Evolutionary conservation across 2,888 invertebrate species (phyloP), one percentile per base, ranked within the genome.

Genomic region (Lithosia quadra): DNA sequence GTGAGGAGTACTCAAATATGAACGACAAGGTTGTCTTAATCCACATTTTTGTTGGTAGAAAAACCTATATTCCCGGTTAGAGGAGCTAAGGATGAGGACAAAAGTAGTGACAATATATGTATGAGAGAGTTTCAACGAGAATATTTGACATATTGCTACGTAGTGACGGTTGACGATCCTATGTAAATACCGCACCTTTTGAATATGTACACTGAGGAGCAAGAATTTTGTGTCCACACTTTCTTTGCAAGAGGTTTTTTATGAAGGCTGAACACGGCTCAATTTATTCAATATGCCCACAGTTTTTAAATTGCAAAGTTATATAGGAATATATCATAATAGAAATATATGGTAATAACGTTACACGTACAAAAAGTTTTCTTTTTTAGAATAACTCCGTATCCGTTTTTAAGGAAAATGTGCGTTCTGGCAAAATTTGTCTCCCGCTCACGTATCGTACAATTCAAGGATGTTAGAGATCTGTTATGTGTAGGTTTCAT

Each of bases 391-490:
- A 86, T n/a, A 85, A 86, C 86, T 86, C 83, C 75, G 80, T 84
- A 87, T 88, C 83, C 84, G 82, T 82, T 83, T 77, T 80, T 76
- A 81, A 82, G 84, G 84, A 86, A 87, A 88, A 88, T 86, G 56
- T 59, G 70, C 70, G 63, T 85, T 84, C 85, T 81, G 84, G 80
- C 79, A 80, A 84, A 88, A 88, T 89, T 90, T 89, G 87, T 87
- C 87, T 86, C 84, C 87, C 76, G 65, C 84, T 90, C 90, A 90
- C 90, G 90, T 89, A 80, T 81, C 73, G 76, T 81, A 86, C 86
- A 87, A 89, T 89, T 88, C 83, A 80, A 78, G 78, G 87, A 88
- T 88, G 88, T 88, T 84, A 81, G 86, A 87, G 87, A 88, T 86
- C 83, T 83, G 87, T 84, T 86, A 88, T 85, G 86, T n/a, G n/a